Base-by-base conservation (phyloP, 2,797 vertebrate genomes). In the Pangasius sanitwongsei region DNA sequence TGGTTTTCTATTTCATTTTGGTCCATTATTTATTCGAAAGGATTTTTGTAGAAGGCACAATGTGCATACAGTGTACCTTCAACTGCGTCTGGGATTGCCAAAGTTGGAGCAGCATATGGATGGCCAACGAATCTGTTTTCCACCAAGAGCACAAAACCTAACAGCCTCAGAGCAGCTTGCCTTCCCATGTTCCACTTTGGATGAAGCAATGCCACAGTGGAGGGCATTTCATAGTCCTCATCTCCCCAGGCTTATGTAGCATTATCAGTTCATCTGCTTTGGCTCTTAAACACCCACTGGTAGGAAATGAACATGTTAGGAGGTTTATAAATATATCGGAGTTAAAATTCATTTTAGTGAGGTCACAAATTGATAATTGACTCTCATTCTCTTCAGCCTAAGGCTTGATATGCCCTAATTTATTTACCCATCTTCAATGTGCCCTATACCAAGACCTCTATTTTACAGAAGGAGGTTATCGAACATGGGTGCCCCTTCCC, bases 381-480 rank as follows among this genome's bases (percentile, higher is more conserved):
- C 89, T 89, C 80, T 86, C 86, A 74, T 88, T 91, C 87, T 85
- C 93, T 95, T 94, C 92, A 89, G 95, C 96, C 96, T 93, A 92
- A 93, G 96, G 96, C 95, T 92, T 91, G 86, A 92, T 92, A 93
- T 94, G 96, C 92, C 95, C 96, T 94, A 95, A 94, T 95, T 96
- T 92, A 93, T 93, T 94, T 94, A 91, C 92, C 92, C 92, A 91
- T 95, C 93, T 95, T 88, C 74, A n/a, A 90, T 83, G 87, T 63
- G 59, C 48, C 77, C 83, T 90, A 59, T 93, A 94, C 91, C 91
- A 94, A 95, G 94, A 95, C 93, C 93, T 94, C 92, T 90, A 90
- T 94, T 94, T 93, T 93, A 91, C 88, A 92, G 94, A 95, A 95
- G 93, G 93, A 96, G 95, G 95, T 96, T 95, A 95, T 94, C 92